Conservation (phyloP, 2,797 vertebrate species). For the Caiman crocodilus region DNA sequence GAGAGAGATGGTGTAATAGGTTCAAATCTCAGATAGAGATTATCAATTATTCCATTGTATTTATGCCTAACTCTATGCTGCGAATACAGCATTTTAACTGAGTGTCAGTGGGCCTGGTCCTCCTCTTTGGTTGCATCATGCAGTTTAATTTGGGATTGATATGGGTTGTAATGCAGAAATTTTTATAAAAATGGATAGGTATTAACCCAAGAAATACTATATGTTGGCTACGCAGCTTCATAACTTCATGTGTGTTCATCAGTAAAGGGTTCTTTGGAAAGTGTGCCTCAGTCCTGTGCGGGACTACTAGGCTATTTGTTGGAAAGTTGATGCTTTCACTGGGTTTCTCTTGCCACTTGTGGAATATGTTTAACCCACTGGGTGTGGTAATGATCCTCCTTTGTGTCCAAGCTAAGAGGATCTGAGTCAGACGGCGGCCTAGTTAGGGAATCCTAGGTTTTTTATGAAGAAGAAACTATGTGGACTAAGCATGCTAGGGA, state of each 20-base stretch:
- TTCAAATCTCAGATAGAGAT: accelerated
- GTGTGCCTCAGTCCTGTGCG: neutral
- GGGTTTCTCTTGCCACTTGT: too few species aligned
- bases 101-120: accelerated
- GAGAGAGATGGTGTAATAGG: accelerated
- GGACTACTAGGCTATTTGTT: accelerated
- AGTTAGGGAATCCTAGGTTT: accelerated
- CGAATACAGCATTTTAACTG: accelerated
- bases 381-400: neutral
- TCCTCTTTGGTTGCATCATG: neutral
- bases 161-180: neutral
- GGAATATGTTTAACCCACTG: accelerated
- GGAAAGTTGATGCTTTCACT: neutral
- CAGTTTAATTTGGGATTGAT: neutral
- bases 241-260: neutral
- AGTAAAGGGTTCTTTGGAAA: neutral
- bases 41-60: neutral
- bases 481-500: neutral
- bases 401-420: neutral
- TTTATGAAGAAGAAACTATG: too few species aligned
- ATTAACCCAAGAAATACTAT: neutral
- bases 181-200: neutral
- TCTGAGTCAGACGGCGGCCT: accelerated
- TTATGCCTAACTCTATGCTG: neutral
- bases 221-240: neutral